Conservation (phyloP, 2,888 invertebrate genomes). For the Lepeophtheirus nordmannii region DNA sequence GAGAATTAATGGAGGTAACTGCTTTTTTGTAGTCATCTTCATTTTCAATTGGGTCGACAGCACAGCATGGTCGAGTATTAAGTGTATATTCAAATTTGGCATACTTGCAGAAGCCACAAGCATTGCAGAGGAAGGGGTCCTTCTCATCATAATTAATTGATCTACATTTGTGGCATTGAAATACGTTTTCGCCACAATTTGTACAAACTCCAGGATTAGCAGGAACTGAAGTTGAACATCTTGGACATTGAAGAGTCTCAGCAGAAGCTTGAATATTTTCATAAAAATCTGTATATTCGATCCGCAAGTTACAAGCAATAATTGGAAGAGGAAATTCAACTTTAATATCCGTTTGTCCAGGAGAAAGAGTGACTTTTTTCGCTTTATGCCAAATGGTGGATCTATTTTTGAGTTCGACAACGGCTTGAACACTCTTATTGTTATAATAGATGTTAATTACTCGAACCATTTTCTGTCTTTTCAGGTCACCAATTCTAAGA, state of each 20-base stretch:
- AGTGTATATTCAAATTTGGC: constrained; percentile 94
- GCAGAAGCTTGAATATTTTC: constrained; percentile 76
- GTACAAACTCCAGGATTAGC: constrained; percentile 94
- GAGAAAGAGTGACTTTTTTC: constrained; percentile 70
- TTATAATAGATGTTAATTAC: constrained; percentile 93
- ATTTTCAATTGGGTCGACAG: constrained; percentile 90
- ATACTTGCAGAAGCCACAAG: constrained; percentile 97
- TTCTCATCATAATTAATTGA: constrained; percentile 98
- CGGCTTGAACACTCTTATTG: constrained; percentile 77
- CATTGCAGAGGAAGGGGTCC: constrained; percentile 95
- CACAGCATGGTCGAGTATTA: constrained; percentile 77
- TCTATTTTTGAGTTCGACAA: constrained; percentile 90
- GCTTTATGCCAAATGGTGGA: constrained; percentile 95
- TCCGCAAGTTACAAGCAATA: constrained; percentile 92
- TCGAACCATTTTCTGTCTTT: constrained; percentile 90
- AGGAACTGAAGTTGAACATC: constrained; percentile 90
- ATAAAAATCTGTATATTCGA: constrained; percentile 94
- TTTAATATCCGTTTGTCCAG: constrained; percentile 86
- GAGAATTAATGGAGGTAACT: constrained; percentile 69
- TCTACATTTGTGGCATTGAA: constrained; percentile 49
- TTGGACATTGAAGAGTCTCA: constrained; percentile 84
- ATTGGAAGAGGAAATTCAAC: constrained; percentile 93
- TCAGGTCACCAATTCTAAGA: constrained; percentile 81
- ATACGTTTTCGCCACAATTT: constrained; percentile 95
- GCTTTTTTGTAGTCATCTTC: constrained; percentile 93